A percentile compares a stretch with the other conserved stretches of the same genome.
phyloP scores from a whole-genome alignment of 2,113 vertebrate genomes.

The Phrynosoma blainvillii region DNA sequence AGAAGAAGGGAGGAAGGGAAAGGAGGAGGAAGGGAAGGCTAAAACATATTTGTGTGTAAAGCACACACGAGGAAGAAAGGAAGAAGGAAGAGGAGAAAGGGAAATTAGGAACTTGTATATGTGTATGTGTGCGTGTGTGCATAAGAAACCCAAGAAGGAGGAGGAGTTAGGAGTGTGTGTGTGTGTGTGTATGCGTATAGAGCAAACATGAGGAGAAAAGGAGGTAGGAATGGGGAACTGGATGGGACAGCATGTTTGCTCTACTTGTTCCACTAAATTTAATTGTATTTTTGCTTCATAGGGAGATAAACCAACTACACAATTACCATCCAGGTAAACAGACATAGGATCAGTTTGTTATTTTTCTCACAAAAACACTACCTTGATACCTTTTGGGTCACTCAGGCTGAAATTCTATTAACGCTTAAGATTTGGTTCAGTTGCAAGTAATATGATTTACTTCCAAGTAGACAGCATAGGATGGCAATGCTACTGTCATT shows the following conservation, averaged over 20 bases:
- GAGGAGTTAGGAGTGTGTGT: too few species aligned
- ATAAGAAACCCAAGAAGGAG: too few species aligned
- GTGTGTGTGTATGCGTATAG: too few species aligned
- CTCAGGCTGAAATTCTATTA: not conserved
- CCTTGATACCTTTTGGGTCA: not conserved
- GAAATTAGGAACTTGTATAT: too few species aligned
- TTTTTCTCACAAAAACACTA: not conserved
- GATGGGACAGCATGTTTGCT: not conserved
- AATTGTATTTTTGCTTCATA: not conserved
- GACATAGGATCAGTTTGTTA: not conserved
- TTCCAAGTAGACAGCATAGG: not conserved
- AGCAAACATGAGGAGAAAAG: too few species aligned
- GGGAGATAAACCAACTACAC: not conserved
- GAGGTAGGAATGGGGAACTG: too few species aligned
- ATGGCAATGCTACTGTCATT: not conserved
- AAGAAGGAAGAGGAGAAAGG: too few species aligned
- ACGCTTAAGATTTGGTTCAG: not conserved
- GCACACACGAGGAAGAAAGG: too few species aligned
- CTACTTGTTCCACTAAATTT: not conserved
- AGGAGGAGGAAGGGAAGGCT: too few species aligned
- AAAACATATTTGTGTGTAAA: too few species aligned
- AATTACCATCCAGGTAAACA: not conserved
- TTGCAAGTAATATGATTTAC: not conserved
- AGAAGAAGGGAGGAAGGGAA: too few species aligned
- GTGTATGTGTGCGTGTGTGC: too few species aligned